Percentiles rank a stretch among this genome's conserved stretches.
Conservation (phyloP, 2,888 invertebrate genomes). For the Iphiclides podalirius region DNA sequence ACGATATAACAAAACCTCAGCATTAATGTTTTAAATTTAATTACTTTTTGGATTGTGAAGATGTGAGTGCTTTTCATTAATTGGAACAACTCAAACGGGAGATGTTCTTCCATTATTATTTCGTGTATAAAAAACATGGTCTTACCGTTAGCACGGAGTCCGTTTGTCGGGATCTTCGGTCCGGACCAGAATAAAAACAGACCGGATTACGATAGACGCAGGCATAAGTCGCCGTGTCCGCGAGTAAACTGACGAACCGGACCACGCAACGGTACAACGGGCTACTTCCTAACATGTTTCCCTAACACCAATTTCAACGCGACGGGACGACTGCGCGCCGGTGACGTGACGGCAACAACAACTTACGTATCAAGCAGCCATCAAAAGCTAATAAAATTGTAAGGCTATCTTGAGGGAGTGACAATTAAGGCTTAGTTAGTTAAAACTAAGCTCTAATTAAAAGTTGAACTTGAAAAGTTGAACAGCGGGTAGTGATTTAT, state of each 20-base stretch:
- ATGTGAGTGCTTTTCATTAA: too few species aligned
- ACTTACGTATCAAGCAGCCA: background rate
- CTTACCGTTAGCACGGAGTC: conserved; percentile 26
- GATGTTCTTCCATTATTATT: too few species aligned
- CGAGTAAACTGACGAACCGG: conserved; percentile 53
- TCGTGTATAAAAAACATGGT: background rate
- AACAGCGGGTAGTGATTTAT: too few species aligned
- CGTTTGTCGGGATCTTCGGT: conserved; percentile 31
- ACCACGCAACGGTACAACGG: conserved; percentile 59
- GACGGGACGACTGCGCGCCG: conserved; percentile 14
- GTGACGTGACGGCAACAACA: background rate
- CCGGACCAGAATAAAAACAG: conserved; percentile 8
- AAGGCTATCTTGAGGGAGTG: too few species aligned
- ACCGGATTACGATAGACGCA: conserved; percentile 39
- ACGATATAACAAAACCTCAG: too few species aligned
- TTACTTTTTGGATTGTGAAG: too few species aligned
- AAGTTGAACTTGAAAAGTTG: too few species aligned
- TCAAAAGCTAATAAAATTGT: too few species aligned
- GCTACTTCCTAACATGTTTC: conserved; percentile 50
- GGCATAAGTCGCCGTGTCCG: conserved; percentile 43
- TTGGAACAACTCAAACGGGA: too few species aligned
- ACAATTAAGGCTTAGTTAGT: too few species aligned
- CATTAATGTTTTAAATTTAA: too few species aligned
- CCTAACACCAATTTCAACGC: conserved; percentile 26
- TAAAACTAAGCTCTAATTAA: too few species aligned